Base-by-base conservation (phyloP, 2,113 vertebrate genomes). In the Pogonocichla stellata region DNA sequence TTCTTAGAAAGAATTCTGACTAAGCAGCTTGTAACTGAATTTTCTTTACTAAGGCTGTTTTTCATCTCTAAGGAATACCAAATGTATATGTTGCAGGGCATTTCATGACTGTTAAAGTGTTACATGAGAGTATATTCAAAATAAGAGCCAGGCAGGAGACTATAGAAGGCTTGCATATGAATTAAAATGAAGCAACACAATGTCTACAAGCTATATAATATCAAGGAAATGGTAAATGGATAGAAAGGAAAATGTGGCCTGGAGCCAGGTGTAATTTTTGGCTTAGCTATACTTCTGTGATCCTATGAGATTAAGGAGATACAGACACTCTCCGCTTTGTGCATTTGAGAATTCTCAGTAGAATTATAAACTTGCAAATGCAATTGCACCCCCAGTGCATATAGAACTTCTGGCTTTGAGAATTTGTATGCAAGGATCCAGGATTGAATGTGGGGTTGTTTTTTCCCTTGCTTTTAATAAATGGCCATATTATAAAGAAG, bases 1-100 rank as follows among this genome's bases (percentile, higher is more conserved):
- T 93, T 94, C 73, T 67, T 64, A 36, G 67, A 69, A 88, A 82
- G 78, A 95, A 82, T 77, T 90, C 81, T 94, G 67, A 87, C 90
- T 92, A 73, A 95, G 91, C 60, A 92, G 56, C 61, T 92, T 91
- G 47, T 65, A 73, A 38, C 50, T 90, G 60, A 87, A 74, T 70
- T 96, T 89, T 85, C 87, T 88, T 88, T 77, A 66, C 54, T 77
- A 51, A 93, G 71, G 64, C 90, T 82, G 50, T 15, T 95, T 92
- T 93, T 95, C 26, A 70, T 88, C 90, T 90, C 34, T 86, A 51
- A 89, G 90, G 74, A 88, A 67, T 94, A 92, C 33, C 25, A 57
- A 79, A 40, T 82, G 22, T 86, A 69, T 6, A 2, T 88, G 45
- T 91, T 87, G 38, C 40, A 65, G 62, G 56, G 48, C 38, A 84